Percentiles rank a stretch among this genome's conserved stretches.
Evolutionary conservation across 2,888 invertebrate species (phyloP).

Genomic region (Drosophila demipolita): DNA sequence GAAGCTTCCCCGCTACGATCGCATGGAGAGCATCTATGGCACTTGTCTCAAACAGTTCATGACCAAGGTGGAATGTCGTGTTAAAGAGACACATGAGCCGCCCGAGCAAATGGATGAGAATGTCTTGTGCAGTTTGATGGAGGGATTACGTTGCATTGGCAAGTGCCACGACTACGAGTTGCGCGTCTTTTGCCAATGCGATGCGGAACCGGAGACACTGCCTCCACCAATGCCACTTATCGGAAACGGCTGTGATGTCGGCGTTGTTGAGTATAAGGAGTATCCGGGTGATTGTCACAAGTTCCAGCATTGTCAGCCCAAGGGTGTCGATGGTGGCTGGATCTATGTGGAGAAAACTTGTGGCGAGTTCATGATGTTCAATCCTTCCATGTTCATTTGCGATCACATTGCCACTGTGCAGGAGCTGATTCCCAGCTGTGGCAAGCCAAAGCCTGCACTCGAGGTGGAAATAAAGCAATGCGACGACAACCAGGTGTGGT

Average conservation of each 20-base stretch:
- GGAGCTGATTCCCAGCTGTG: slow-evolving; percentile 88
- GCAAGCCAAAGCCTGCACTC: slow-evolving; percentile 41
- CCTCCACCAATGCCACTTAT: slow-evolving; percentile 70
- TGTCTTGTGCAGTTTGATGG: slow-evolving; percentile 91
- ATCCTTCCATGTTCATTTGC: slow-evolving; percentile 88
- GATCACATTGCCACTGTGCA: slow-evolving; percentile 88
- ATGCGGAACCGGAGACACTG: slow-evolving; percentile 44
- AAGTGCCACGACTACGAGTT: slow-evolving; percentile 94
- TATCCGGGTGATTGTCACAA: slow-evolving; percentile 89
- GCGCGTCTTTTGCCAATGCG: slow-evolving; percentile 90
- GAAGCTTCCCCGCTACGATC: slow-evolving; percentile 82
- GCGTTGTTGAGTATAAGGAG: slow-evolving; percentile 86
- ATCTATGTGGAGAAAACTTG: slow-evolving; percentile 89
- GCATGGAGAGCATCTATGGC: slow-evolving; percentile 84
- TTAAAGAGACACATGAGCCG: slow-evolving; percentile 87
- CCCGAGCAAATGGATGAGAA: slow-evolving; percentile 90
- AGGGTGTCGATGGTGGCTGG: slow-evolving; percentile 81
- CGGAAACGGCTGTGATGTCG: slow-evolving; percentile 82
- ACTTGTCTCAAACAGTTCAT: slow-evolving; percentile 88
- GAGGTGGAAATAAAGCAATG: slow-evolving; percentile 64
- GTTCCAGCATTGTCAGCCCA: slow-evolving; percentile 89
- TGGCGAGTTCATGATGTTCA: slow-evolving; percentile 88
- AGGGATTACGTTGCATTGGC: slow-evolving; percentile 89
- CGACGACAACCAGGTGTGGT: slow-evolving; percentile 86
- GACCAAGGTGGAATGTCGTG: slow-evolving; percentile 91